phyloP scores from a whole-genome alignment of 2,113 vertebrate species.

The Protobothrops flavoviridis region DNA sequence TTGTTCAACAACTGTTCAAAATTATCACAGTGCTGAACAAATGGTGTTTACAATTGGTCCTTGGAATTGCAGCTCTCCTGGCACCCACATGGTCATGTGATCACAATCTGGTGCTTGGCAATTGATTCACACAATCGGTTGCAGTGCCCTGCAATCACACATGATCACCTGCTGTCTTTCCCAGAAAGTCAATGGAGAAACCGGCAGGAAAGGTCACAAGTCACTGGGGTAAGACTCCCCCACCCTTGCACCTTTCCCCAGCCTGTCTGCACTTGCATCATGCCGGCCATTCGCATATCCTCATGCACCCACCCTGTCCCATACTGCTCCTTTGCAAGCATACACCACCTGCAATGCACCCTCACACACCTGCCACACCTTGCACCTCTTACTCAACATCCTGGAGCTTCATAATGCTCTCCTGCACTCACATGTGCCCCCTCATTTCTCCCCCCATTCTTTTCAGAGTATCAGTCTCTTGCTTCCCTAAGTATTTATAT shows the following conservation, averaged over 20 bases:
- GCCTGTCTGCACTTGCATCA: background rate
- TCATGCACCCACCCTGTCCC: background rate
- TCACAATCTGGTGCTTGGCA: background rate
- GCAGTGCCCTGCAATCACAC: background rate
- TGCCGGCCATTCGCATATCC: background rate
- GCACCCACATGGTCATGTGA: background rate
- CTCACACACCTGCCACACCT: background rate
- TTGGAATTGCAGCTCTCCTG: background rate
- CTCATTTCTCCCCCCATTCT: background rate
- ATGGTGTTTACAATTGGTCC: background rate
- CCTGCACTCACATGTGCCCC: background rate
- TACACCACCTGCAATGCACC: background rate
- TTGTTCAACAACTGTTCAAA: background rate
- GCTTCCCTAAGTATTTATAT: background rate
- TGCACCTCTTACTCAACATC: background rate
- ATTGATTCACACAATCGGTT: background rate
- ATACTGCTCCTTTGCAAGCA: background rate
- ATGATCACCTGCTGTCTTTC: background rate
- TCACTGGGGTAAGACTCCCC: background rate
- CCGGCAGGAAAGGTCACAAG: background rate
- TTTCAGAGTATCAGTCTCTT: background rate
- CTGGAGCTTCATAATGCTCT: background rate
- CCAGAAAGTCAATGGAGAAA: background rate
- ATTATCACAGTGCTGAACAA: background rate
- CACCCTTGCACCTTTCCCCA: background rate